Base-by-base conservation (phyloP, 2,797 vertebrate genomes). In the Arvicola amphibius region DNA sequence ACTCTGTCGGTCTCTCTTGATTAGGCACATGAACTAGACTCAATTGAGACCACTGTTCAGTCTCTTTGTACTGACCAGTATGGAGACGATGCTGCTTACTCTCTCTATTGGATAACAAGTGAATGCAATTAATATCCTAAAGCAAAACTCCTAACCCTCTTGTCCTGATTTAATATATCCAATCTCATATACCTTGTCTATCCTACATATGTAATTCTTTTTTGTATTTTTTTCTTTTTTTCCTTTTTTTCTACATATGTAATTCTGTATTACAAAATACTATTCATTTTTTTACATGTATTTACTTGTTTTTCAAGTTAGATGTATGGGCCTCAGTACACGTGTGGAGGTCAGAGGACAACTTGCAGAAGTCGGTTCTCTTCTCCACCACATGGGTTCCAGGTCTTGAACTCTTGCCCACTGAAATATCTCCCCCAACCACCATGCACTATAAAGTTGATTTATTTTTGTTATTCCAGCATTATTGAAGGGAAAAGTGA, bases 21-120 rank as follows among this genome's bases (percentile, higher is more conserved):
- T 95, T 80, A 95, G 83, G 37, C 83, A 94, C 53, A 92, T 48
- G 3, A 51, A 90, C 86, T 88, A 96, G 95, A 89, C 91, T 94
- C 96, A 56, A 83, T 56, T 84, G 95, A 97, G 97, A 96, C 91
- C 94, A 95, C 95, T 97, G 95, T 97, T 51, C 27, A 91, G 88
- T 94, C 96, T 96, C 53, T 95, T 95, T 93, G 90, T 73, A 90
- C 67, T 95, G 94, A 96, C 94, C 79, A 92, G 92, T 94, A 83
- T 76, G 96, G 90, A 88, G 65, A 79, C 76, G 88, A 92, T 94
- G 90, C 95, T 97, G 86, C 97, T 97, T 97, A 88, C 94, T 96
- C 97, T 96, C 88, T 96, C 71, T 92, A 59, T 88, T 2, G 77
- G 86, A 94, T 96, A 95, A 95, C 88, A 96, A 95, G 94, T 78